phyloP scores from a whole-genome alignment of 2,888 invertebrate species.

The Halocaridina rubra region DNA sequence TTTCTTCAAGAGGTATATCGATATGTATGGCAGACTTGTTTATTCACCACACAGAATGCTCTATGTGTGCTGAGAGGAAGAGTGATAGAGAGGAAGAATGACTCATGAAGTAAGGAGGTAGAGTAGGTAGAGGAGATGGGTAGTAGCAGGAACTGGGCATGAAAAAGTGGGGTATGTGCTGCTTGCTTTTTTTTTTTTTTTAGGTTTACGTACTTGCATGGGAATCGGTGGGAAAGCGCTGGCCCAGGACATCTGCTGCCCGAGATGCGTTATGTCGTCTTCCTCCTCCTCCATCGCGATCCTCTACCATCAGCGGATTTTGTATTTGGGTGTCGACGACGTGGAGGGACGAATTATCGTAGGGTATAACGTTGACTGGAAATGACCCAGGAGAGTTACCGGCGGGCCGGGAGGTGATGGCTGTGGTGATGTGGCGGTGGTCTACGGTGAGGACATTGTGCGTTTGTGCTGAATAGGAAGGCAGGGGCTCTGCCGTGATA shows the following conservation, averaged over 20 bases:
- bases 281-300: slow-evolving; percentile 4
- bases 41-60: too few species aligned
- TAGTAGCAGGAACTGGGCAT: too few species aligned
- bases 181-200: too few species aligned
- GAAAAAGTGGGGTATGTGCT: too few species aligned
- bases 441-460: slow-evolving; percentile 62
- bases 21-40: too few species aligned
- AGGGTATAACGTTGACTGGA: slow-evolving; percentile 63
- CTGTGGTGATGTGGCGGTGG: slow-evolving; percentile 20
- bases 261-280: slow-evolving; percentile 52
- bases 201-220: slow-evolving; percentile 56
- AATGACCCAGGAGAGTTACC: slow-evolving; percentile 62
- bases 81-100: too few species aligned
- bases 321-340: slow-evolving; percentile 56
- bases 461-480: slow-evolving; percentile 61
- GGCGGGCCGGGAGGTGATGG: slow-evolving; percentile 21
- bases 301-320: slow-evolving; percentile 46
- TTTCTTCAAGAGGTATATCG: too few species aligned
- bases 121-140: too few species aligned
- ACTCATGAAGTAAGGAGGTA: too few species aligned
- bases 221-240: slow-evolving; percentile 34
- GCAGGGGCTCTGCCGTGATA: slow-evolving; percentile 59
- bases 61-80: too few species aligned
- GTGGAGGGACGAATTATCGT: slow-evolving; percentile 56
- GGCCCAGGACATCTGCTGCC: slow-evolving; percentile 57